Evolutionary conservation across 2,888 invertebrate species (phyloP).

Genomic region (Alitta virens): DNA sequence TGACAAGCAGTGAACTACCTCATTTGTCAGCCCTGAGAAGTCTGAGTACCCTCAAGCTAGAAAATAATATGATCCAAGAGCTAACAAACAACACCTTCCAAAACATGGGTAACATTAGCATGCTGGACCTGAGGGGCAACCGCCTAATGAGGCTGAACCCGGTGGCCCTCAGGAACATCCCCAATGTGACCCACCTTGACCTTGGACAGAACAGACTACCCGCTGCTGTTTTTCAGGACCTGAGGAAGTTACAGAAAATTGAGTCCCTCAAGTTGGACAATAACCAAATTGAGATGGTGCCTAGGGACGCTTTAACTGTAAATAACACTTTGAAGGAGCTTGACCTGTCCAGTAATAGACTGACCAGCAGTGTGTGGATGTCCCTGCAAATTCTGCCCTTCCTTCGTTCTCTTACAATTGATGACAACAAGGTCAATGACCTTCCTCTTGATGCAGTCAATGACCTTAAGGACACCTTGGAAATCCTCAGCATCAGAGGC

Average conservation of each 20-base stretch:
- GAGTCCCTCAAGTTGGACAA: constrained; percentile 8
- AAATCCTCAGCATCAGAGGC: constrained; percentile 7
- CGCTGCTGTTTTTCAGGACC: neutral
- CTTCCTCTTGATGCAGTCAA: constrained; percentile 7
- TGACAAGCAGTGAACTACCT: constrained; percentile 6
- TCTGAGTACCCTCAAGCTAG: constrained; percentile 12
- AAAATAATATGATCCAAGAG: constrained; percentile 11
- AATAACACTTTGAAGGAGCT: constrained; percentile 5
- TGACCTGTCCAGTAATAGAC: constrained; percentile 6
- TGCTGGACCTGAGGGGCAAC: constrained; percentile 15
- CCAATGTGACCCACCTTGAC: constrained; percentile 19
- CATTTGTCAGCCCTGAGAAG: constrained; percentile 5
- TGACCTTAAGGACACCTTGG: constrained; percentile 4
- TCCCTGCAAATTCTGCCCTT: constrained; percentile 2
- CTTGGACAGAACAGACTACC: constrained; percentile 15
- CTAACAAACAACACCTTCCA: constrained; percentile 7
- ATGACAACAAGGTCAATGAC: constrained; percentile 11
- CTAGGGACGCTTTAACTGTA: neutral
- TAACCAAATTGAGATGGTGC: constrained; percentile 1
- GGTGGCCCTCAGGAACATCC: neutral
- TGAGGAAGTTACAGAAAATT: constrained; percentile 5
- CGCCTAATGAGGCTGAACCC: constrained; percentile 1
- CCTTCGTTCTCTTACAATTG: constrained; percentile 10
- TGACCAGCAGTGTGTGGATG: neutral
- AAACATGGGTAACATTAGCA: constrained; percentile 17